A percentile compares a stretch with the other conserved stretches of the same genome.
These are phyloP conservation scores for Nesogale talazaci DNA, from an alignment of 2,113 vertebrate genomes.

Conservation along the genomic window DNA sequence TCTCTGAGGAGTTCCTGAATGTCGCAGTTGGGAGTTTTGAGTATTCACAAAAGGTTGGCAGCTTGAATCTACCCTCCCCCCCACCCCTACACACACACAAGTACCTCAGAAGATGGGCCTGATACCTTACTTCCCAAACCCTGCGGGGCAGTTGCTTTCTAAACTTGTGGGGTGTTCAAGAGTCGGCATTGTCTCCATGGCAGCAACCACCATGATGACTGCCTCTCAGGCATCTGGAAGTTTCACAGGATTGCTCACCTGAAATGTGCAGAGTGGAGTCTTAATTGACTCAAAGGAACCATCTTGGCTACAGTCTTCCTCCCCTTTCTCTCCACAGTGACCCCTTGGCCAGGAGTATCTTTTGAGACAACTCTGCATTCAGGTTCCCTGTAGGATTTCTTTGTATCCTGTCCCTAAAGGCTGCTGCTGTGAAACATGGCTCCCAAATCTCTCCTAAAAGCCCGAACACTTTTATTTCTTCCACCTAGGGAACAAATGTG, in stretches of 20 bases:
- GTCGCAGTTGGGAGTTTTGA: background rate
- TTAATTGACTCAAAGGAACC: background rate
- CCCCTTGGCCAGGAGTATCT: background rate
- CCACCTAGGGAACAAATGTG: slow-evolving; percentile 62
- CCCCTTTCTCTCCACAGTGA: background rate
- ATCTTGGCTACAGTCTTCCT: background rate
- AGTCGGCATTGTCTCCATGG: background rate
- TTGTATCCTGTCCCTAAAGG: background rate
- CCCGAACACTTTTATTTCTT: background rate
- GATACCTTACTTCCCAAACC: background rate
- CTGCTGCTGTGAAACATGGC: background rate
- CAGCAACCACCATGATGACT: background rate
- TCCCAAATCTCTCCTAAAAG: slow-evolving; percentile 17
- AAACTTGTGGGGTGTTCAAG: background rate
- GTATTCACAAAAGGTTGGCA: background rate
- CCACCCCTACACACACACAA: no score
- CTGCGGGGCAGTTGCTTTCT: background rate
- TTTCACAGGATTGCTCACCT: background rate
- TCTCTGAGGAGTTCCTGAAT: background rate
- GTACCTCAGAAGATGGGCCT: background rate
- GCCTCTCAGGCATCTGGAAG: no score
- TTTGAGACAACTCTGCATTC: background rate
- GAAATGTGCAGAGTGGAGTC: background rate
- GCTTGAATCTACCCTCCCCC: background rate
- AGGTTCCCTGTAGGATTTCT: slow-evolving; percentile 1